phyloP scores from a whole-genome alignment of 2,113 vertebrate species.

The Leucopternis melanops region DNA sequence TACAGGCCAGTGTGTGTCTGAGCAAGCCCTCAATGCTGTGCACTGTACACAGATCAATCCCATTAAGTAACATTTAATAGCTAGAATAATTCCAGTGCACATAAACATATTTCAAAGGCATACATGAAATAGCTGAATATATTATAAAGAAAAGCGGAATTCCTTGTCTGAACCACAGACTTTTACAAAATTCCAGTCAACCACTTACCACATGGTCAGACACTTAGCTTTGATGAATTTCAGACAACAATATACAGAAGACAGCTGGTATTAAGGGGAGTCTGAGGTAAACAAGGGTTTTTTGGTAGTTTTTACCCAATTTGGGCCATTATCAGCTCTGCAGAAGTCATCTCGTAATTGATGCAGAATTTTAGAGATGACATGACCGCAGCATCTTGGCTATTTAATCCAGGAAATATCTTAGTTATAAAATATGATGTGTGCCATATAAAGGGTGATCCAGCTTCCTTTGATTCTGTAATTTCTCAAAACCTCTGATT shows the following conservation, averaged over 20 bases:
- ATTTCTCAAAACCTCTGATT: not conserved
- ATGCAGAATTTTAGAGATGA: not conserved
- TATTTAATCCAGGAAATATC: not conserved
- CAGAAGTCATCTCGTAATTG: not conserved
- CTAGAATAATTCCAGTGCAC: not conserved
- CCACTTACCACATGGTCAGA: not conserved
- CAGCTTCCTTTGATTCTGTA: not conserved
- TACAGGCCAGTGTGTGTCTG: not conserved
- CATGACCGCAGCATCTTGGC: not conserved
- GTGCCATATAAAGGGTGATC: not conserved
- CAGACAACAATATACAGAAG: not conserved
- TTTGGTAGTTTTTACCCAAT: not conserved
- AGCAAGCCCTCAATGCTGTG: not conserved
- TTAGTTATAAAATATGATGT: not conserved
- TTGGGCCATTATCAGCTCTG: not conserved
- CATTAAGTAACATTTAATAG: not conserved
- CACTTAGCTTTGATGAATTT: not conserved
- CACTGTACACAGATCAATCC: not conserved
- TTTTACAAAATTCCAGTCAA: conserved; percentile 28
- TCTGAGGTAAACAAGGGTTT: not conserved
- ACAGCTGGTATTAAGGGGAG: not conserved
- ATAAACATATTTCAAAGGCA: conserved; percentile 45
- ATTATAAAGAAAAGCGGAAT: not conserved
- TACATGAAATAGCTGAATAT: conserved; percentile 35
- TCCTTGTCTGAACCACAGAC: conserved; percentile 28